Conservation (phyloP, 1,140 invertebrate species). For the Apocrypta bakeri region DNA sequence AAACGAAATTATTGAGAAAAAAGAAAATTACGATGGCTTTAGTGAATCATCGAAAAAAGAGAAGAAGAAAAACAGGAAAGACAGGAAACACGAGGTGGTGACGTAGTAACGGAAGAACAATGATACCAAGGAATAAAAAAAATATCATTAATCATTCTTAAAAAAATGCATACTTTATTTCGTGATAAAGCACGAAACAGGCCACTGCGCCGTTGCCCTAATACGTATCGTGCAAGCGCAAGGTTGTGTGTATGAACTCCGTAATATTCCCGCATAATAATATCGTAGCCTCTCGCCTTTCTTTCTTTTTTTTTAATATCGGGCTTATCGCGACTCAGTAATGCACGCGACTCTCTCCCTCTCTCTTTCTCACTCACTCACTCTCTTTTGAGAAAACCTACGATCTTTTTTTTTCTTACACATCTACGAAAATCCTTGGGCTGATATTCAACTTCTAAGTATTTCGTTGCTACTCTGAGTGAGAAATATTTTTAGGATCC, state of each 20-base stretch:
- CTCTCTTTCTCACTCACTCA: no score
- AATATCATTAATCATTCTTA: constrained; percentile 34
- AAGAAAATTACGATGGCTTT: neutral
- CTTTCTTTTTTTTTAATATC: constrained; percentile 42
- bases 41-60: constrained; percentile 31
- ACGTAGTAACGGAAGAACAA: constrained; percentile 13
- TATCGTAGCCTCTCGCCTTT: constrained; percentile 1
- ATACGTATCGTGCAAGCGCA: constrained; percentile 26
- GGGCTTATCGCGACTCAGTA: constrained; percentile 51
- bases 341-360: constrained; percentile 33
- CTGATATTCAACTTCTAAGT: constrained; percentile 17
- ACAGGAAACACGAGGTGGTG: neutral
- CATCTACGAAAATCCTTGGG: constrained; percentile 33
- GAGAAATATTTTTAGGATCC: constrained; percentile 8
- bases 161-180: constrained; percentile 31
- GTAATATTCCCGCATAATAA: constrained; percentile 37
- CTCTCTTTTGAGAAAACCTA: constrained; percentile 19
- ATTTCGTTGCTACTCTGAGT: constrained; percentile 1
- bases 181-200: constrained; percentile 24
- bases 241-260: constrained; percentile 17
- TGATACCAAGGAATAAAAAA: constrained; percentile 21
- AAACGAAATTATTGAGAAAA: constrained; percentile 3
- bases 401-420: constrained; percentile 23
- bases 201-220: neutral
- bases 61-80: constrained; percentile 32